Evolutionary conservation across 2,888 invertebrate species (phyloP).

Genomic region (Helleia helle): DNA sequence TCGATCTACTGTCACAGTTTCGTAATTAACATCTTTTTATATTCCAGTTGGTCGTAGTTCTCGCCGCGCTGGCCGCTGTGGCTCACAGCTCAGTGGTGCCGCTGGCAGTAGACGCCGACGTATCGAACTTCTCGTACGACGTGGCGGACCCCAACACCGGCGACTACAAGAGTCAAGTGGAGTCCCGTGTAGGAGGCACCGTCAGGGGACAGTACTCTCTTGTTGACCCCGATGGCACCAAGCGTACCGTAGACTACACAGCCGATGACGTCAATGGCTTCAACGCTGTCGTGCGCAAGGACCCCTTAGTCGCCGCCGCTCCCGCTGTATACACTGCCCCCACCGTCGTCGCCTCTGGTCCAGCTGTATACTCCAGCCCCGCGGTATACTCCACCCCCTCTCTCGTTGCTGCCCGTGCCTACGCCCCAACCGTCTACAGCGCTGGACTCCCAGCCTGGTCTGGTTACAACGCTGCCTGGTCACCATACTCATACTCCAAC

Average conservation of each 20-base stretch:
- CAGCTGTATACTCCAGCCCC: conserved; percentile 23
- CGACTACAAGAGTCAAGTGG: conserved; percentile 49
- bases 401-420: conserved; percentile 17
- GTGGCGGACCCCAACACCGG: conserved; percentile 52
- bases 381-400: conserved; percentile 16
- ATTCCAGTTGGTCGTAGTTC: conserved; percentile 52
- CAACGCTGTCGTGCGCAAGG: conserved; percentile 53
- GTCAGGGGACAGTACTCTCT: conserved; percentile 54
- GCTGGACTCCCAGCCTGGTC: conserved; percentile 19
- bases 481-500: conserved; percentile 2
- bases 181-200: conserved; percentile 43
- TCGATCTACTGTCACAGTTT: too few relatives aligned
- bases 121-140: conserved; percentile 62
- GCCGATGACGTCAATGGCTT: conserved; percentile 62
- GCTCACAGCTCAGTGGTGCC: conserved; percentile 63
- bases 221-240: conserved; percentile 49
- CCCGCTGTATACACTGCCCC: conserved; percentile 23
- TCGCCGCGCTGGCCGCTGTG: conserved; percentile 53
- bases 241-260: conserved; percentile 51
- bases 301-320: conserved; percentile 23
- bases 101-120: conserved; percentile 50
- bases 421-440: conserved; percentile 17
- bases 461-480: conserved; percentile 1
- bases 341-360: conserved; percentile 22
- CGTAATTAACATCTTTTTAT: conserved; percentile 18